Conservation (phyloP, 2,797 vertebrate species). For the Pangasius krempfi region DNA sequence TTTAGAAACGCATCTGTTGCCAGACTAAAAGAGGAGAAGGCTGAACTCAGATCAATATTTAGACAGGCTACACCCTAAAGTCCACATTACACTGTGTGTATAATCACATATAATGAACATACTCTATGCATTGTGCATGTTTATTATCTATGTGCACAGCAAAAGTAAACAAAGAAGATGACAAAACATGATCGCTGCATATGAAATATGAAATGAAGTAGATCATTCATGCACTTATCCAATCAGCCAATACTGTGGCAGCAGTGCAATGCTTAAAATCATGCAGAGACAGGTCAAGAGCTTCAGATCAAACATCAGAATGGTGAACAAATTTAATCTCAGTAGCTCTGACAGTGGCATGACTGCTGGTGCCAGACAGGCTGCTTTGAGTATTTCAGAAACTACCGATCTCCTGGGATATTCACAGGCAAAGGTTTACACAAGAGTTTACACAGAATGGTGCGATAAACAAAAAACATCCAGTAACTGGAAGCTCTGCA, state of each 20-base stretch:
- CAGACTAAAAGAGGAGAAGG: slow-evolving; percentile 25
- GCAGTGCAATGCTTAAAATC: neutral
- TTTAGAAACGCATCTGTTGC: slow-evolving; percentile 50
- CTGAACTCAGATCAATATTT: slow-evolving; percentile 50
- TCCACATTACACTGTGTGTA: neutral
- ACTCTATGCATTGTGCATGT: neutral
- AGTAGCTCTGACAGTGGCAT: neutral
- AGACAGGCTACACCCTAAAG: slow-evolving; percentile 31
- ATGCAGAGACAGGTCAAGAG: neutral
- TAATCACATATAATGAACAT: neutral
- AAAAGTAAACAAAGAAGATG: neutral
- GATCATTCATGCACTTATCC: neutral
- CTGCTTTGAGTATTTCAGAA: neutral
- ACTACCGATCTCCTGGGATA: neutral
- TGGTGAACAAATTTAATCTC: neutral
- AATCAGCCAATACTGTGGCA: neutral
- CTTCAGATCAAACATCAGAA: neutral
- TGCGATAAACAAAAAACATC: neutral
- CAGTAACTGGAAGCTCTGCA: neutral
- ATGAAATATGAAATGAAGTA: neutral
- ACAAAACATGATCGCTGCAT: neutral
- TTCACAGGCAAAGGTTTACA: neutral
- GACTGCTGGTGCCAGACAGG: neutral
- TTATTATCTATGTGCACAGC: neutral
- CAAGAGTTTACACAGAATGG: neutral